These are phyloP conservation scores for Anguilla anguilla DNA, from an alignment of 2,797 vertebrate species.

Conservation along the genomic window DNA sequence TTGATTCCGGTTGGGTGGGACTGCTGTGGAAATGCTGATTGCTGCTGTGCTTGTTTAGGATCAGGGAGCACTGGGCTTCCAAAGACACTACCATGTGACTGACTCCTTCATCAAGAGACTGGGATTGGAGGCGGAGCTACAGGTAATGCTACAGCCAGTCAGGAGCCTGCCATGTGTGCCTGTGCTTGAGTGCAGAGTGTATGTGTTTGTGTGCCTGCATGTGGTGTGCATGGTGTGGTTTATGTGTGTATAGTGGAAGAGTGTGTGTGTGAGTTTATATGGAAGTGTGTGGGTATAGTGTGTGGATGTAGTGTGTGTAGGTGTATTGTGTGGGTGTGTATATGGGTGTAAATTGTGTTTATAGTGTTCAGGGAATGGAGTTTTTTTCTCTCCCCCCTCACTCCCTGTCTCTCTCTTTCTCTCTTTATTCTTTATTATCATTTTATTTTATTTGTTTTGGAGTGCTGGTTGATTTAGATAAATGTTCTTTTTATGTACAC, in stretches of 20 bases:
- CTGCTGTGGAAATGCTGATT: not conserved
- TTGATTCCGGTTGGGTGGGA: not conserved
- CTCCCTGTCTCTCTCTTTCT: not conserved
- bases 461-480: too few relatives aligned
- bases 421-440: not conserved
- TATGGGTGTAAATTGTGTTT: too few relatives aligned
- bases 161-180: not conserved
- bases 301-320: too few relatives aligned
- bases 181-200: not conserved
- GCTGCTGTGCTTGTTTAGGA: conserved; percentile 71
- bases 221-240: not conserved
- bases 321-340: too few relatives aligned
- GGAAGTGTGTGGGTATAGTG: too few relatives aligned
- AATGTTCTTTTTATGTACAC: too few relatives aligned
- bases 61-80: conserved; percentile 84
- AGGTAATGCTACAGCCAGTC: conserved; percentile 70
- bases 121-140: conserved; percentile 92
- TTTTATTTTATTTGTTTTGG: too few relatives aligned
- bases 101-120: conserved; percentile 95
- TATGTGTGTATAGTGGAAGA: conserved; percentile 15
- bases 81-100: conserved; percentile 90
- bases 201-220: not conserved
- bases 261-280: conserved; percentile 37
- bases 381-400: not conserved
- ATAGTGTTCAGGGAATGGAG: too few relatives aligned